Evolutionary conservation across 64 coral and sea anemone species (phyloP).

Genomic region (Dendrophyllia cribrosa): DNA sequence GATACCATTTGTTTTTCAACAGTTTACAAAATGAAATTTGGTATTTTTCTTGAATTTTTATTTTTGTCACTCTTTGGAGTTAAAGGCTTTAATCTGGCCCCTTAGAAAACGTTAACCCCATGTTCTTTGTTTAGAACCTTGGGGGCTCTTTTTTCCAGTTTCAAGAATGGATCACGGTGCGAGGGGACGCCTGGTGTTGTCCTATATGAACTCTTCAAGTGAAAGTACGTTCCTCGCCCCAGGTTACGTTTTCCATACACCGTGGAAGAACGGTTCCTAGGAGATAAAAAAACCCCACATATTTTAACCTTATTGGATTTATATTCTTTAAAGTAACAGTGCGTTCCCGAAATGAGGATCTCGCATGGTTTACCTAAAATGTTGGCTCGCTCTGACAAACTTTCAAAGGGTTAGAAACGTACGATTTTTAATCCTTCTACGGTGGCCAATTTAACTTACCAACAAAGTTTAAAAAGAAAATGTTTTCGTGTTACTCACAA

Average conservation of each 20-base stretch:
- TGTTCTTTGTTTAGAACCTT: slow-evolving; percentile 89
- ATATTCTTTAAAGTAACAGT: too few species aligned
- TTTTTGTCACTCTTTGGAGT: background rate
- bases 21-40: too few species aligned
- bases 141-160: slow-evolving; percentile 77
- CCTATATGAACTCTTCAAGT: slow-evolving; percentile 78
- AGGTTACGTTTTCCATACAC: slow-evolving; percentile 82
- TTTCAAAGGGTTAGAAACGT: too few species aligned
- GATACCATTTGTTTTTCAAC: too few species aligned
- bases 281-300: background rate
- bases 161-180: slow-evolving; percentile 75
- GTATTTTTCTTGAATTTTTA: too few species aligned
- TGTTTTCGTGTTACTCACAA: too few species aligned
- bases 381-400: too few species aligned
- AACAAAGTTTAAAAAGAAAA: too few species aligned
- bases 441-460: too few species aligned
- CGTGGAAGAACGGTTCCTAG: slow-evolving; percentile 69
- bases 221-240: slow-evolving; percentile 84
- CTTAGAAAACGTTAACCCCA: slow-evolving; percentile 83
- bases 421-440: too few species aligned
- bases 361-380: too few species aligned
- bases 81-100: background rate
- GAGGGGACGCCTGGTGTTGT: slow-evolving; percentile 51
- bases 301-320: background rate
- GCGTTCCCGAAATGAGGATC: too few species aligned